Evolutionary conservation across 2,113 vertebrate genomes (phyloP).

Genomic region (Ameiurus melas): DNA sequence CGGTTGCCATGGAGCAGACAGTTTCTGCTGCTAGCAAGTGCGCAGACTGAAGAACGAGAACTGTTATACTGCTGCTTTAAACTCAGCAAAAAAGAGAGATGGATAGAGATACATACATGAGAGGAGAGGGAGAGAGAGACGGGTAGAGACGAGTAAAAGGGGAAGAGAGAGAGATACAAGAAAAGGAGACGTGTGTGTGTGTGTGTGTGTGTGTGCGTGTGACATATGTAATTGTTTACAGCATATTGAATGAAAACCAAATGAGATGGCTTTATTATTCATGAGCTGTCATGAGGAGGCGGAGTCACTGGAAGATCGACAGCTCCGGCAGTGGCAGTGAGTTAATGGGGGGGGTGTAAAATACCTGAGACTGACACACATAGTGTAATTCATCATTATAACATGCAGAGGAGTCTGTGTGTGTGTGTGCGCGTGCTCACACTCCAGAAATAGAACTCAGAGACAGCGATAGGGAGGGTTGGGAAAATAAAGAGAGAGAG

Average conservation of each 20-base stretch:
- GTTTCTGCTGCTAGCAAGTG: slow-evolving; percentile 18
- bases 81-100: not conserved
- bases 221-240: not conserved
- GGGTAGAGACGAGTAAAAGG: not conserved
- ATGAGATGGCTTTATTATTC: slow-evolving; percentile 24
- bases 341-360: slow-evolving; percentile 16
- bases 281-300: slow-evolving; percentile 24
- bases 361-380: slow-evolving; percentile 22
- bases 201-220: not conserved
- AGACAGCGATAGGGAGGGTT: not conserved
- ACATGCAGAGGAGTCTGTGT: not conserved
- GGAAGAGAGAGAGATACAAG: not conserved
- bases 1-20: slow-evolving; percentile 26
- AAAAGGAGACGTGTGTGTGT: not conserved
- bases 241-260: not conserved
- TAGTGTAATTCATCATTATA: slow-evolving; percentile 31
- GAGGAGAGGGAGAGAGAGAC: no score
- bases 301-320: slow-evolving; percentile 47
- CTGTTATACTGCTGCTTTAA: not conserved
- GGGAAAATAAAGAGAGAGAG: not conserved
- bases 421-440: not conserved
- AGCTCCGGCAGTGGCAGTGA: slow-evolving; percentile 22
- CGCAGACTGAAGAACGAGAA: not conserved
- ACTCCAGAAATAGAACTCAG: not conserved
- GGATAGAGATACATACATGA: not conserved